Evolutionary conservation across 2,113 vertebrate genomes (phyloP), one percentile per base, ranked within the genome.

Genomic region (Panthera leo): DNA sequence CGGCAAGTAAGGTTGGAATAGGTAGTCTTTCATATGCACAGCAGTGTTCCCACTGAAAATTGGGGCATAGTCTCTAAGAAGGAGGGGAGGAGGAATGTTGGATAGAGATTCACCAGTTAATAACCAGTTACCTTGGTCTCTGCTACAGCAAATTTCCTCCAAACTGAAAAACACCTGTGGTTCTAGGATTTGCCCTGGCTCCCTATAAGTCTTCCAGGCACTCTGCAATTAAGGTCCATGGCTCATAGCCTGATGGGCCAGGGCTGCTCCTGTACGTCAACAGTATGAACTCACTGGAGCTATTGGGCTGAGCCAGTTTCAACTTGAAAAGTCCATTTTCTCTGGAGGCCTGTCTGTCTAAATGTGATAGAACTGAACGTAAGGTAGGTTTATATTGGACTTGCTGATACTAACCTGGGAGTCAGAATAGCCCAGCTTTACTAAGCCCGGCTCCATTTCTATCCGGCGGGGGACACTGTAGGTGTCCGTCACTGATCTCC

Each of bases 401-500:
- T 70, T 87, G 80, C 73, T 58, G 36, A 29, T 27, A 14, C 48
- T 73, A 14, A 34, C 31, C 53, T 61, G n/a, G 84, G 16, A 39
- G 2, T 68, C 29, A 2, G 86, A 76, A 53, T 16, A 75, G 4
- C 48, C 31, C 14, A 19, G 21, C 21, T 68, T n/a, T 48, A 67
- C 9, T 4, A 39, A 58, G 19, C 13, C 53, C 19, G 51, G 67
- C 34, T 58, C 82, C 12, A 0, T 48, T 71, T 16, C 61, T 39
- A 2, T 6, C 34, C 0, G 0, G 16, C 25, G 5, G 18, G 45
- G 48, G 23, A n/a, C 9, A 10, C 34, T 1, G 42, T 31, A 14
- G 21, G 2, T 51, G 16, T n/a, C 34, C 0, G 4, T 78, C 75
- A 29, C 19, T 48, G 31, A 34, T 42, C 29, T 70, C 42, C 70